Evolutionary conservation across 2,113 vertebrate species (phyloP), one percentile per base, ranked within the genome.

Genomic region (Climacteris rufus): DNA sequence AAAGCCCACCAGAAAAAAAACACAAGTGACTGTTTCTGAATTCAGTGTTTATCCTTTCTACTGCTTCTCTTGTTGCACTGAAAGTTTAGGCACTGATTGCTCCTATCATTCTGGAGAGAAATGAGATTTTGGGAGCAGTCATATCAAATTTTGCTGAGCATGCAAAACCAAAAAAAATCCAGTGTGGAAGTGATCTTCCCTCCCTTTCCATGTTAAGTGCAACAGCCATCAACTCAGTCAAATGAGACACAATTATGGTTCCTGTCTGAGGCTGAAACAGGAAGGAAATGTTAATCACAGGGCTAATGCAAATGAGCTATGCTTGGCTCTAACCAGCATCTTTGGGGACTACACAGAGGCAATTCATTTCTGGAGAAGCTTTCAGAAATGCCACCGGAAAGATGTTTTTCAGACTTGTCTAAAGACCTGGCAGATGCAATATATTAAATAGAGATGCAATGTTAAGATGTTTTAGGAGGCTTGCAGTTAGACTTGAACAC

Each of bases 251-350:
- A 95, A 75, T 75, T 64, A 49, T 17, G 28, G 76, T 42, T 96
- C 90, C 86, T 83, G 72, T 93, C 42, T 85, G 56, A 79, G 72
- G 33, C 83, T 89, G 70, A 71, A 94, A 80, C 72, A 92, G 96
- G 94, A 97, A 96, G 91, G 85, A 96, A 95, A 89, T 0, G 0
- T 89, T 94, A 86, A 94, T 90, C 90, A 89, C 44, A 70, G 74
- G 74, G 81, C 81, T 82, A 86, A 96, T 87, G 91, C 66, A 84
- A 94, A 88, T 78, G 66, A 89, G 79, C 56, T 84, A 3, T 2
- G 2, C 52, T 88, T 5, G 19, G 53, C 72, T 57, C 72, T 87
- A 90, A 65, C 50, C 65, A 81, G 47, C 40, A 83, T 75, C 87
- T 89, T 82, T 37, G 61, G 66, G 87, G 56, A 88, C 79, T 89